phyloP scores from a whole-genome alignment of 2,113 vertebrate genomes.

The Aleadryas rufinucha region DNA sequence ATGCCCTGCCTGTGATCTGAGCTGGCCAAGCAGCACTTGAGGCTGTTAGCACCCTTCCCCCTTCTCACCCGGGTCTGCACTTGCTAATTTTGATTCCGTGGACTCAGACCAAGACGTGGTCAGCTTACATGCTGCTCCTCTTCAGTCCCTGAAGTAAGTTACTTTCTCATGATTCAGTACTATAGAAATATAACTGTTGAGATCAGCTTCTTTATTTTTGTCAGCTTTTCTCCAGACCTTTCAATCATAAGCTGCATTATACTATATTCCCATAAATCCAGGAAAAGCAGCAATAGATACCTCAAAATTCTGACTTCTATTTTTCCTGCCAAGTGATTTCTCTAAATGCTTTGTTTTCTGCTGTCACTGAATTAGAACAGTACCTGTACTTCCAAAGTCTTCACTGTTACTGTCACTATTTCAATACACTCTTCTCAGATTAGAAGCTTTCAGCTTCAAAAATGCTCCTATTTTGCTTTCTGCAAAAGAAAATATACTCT shows the following conservation, averaged over 20 bases:
- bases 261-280: neutral
- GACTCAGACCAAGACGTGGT: conserved; percentile 41
- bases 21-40: neutral
- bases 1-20: neutral
- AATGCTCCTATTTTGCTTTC: neutral
- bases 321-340: conserved; percentile 5
- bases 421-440: neutral
- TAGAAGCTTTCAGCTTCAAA: neutral
- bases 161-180: conserved; percentile 54
- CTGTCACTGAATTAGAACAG: conserved; percentile 2
- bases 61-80: neutral
- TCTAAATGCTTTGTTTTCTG: conserved; percentile 22
- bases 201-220: conserved; percentile 59
- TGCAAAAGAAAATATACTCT: neutral
- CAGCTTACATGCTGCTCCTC: conserved; percentile 15
- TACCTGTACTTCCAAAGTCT: neutral
- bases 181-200: conserved; percentile 53
- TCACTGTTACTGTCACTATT: neutral
- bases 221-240: conserved; percentile 44
- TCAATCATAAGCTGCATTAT: conserved; percentile 40
- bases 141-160: conserved; percentile 28
- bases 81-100: conserved; percentile 42
- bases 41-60: neutral
- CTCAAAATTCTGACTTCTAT: conserved; percentile 5
- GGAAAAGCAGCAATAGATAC: conserved; percentile 37